Conservation (phyloP, 2,113 vertebrate species). For the Megaceryle maxima region DNA sequence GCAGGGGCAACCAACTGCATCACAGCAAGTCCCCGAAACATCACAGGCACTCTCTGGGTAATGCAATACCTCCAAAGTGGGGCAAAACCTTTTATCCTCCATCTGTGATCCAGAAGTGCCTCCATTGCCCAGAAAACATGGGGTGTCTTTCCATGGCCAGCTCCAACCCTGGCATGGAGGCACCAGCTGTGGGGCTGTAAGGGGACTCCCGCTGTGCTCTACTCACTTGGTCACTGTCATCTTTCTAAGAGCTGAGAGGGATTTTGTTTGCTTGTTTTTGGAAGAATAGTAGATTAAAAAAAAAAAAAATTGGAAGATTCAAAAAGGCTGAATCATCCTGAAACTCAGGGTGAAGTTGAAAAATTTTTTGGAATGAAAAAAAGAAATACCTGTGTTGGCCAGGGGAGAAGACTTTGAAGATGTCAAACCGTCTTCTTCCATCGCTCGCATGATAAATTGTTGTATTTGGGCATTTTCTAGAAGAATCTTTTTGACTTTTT, state of each 20-base stretch:
- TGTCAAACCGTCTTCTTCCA: not conserved
- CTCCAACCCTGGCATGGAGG: not conserved
- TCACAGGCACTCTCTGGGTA: not conserved
- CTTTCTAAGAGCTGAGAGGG: not conserved
- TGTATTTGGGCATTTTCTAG: not conserved
- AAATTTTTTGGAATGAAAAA: not conserved
- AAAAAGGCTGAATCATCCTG: slow-evolving; percentile 47
- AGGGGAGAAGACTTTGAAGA: not conserved
- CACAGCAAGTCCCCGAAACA: not conserved
- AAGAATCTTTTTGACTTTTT: not conserved
- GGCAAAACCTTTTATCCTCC: not conserved
- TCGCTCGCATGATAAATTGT: not conserved
- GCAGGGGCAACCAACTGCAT: not conserved
- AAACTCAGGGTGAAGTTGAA: not conserved
- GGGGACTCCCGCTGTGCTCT: not conserved
- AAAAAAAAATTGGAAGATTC: not conserved
- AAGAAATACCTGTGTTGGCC: not conserved
- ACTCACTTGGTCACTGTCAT: not conserved
- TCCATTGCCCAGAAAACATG: not conserved
- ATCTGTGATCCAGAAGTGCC: not conserved
- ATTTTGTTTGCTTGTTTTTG: not conserved
- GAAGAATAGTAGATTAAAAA: not conserved
- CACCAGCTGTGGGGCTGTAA: not conserved
- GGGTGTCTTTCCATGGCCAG: not conserved
- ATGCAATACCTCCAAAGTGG: not conserved